Conservation (phyloP, 2,113 vertebrate species). For the Phyllostomus discolor region DNA sequence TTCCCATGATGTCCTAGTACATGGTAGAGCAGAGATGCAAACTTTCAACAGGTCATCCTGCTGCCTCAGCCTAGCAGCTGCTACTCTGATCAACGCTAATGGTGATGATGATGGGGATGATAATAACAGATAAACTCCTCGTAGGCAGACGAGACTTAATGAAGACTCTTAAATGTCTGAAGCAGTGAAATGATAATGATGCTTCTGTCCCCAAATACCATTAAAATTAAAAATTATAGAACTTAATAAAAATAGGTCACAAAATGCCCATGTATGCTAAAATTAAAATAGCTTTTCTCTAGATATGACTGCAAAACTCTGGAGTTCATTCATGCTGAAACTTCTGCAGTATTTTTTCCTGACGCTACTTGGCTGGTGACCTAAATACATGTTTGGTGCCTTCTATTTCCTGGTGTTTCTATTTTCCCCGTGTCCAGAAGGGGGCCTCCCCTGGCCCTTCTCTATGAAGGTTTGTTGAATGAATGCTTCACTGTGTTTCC, state of each 20-base stretch:
- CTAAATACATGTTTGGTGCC: not conserved
- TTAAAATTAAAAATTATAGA: conserved; percentile 18
- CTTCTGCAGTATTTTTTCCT: not conserved
- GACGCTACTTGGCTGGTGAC: not conserved
- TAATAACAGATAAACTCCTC: not conserved
- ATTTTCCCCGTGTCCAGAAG: not conserved
- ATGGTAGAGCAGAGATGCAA: not conserved
- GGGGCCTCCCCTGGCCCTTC: not conserved
- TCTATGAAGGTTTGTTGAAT: not conserved
- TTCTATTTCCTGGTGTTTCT: not conserved
- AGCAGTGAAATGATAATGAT: not conserved
- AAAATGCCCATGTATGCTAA: not conserved
- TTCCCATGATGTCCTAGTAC: not conserved
- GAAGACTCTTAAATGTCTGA: not conserved
- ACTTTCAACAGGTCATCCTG: not conserved
- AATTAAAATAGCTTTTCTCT: conserved; percentile 43
- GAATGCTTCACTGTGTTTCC: not conserved
- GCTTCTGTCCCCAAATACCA: not conserved
- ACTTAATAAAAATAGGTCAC: conserved; percentile 36
- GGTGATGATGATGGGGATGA: not conserved
- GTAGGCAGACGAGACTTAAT: not conserved
- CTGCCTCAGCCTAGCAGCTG: not conserved
- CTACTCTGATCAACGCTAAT: not conserved
- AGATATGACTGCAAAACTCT: not conserved
- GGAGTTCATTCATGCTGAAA: not conserved